Conservation (phyloP, 2,888 invertebrate genomes). For the Acronicta leporina region DNA sequence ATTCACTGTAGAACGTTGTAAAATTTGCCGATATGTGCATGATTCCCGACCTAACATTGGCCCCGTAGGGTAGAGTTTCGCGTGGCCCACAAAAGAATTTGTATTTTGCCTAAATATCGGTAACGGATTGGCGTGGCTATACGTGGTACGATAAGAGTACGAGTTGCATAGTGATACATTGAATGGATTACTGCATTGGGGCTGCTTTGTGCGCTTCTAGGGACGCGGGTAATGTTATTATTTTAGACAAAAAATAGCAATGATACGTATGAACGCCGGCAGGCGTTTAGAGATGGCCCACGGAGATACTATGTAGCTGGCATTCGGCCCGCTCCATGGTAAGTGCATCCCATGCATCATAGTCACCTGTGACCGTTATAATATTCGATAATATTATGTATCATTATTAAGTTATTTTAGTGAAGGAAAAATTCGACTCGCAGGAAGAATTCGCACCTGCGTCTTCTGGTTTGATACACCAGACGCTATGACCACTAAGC, state of each 20-base stretch:
- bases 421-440: too few relatives aligned
- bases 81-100: slow-evolving; percentile 68
- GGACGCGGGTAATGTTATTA: slow-evolving; percentile 59
- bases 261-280: slow-evolving; percentile 18
- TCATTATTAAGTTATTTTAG: too few relatives aligned
- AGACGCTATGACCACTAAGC: too few relatives aligned
- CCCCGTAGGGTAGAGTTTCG: slow-evolving; percentile 68
- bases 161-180: slow-evolving; percentile 83
- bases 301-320: slow-evolving; percentile 49
- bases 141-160: slow-evolving; percentile 82
- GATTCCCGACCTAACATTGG: slow-evolving; percentile 65
- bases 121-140: slow-evolving; percentile 86
- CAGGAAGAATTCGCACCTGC: too few relatives aligned
- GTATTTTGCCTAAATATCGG: slow-evolving; percentile 88
- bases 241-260: slow-evolving; percentile 50
- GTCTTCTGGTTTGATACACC: too few relatives aligned
- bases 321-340: slow-evolving; percentile 44
- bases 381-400: slow-evolving; percentile 28
- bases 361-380: slow-evolving; percentile 43
- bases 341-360: slow-evolving; percentile 46
- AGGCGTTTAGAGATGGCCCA: slow-evolving; percentile 23
- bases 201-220: slow-evolving; percentile 69
- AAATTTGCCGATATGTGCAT: slow-evolving; percentile 60
- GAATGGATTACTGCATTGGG: slow-evolving; percentile 82
- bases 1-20: slow-evolving; percentile 83